Base-by-base conservation (phyloP, 1,140 invertebrate genomes). In the Cherax quadricarinatus region DNA sequence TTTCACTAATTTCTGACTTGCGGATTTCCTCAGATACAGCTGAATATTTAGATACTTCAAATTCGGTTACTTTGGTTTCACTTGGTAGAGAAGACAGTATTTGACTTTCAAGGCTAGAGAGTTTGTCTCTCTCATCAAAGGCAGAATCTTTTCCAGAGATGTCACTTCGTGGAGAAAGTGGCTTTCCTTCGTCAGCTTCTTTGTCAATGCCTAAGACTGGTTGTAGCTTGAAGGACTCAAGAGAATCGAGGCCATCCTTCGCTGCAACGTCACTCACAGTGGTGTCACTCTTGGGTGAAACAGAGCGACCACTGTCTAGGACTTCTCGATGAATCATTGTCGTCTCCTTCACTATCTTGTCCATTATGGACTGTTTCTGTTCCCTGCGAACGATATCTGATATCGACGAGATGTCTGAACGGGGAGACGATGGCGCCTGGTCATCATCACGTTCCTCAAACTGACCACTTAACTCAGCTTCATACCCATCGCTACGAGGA, bases 91-190 rank as follows among this genome's bases (percentile, higher is more conserved):
- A 92, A 70, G 86, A 48, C 62, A 88, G 21, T 24, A 66, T 78
- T 18, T 94, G 92, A 60, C 88, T 93, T 53, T 94, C 93, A 73
- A 94, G 92, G 88, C 93, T 94, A 18, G 91, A 87, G 16, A 88
- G 21, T 84, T 94, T 94, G 73, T 94, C 93, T 75, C 82, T 87
- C 49, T 94, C 93, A 86, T 94, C 93, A 89, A 93, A 94, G 14
- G 93, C 93, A 53, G 93, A 94, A 73, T 94, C 93, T 73, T 91
- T 90, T 3, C 83, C 81, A 7, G 93, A 92, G 4, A 80, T 62
- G 48, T 91, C 89, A 81, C 91, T 94, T 30, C 91, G 92, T 21
- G 86, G 88, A 87, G 92, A 90, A 51, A 80, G 62, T 66, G 82
- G 89, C n/a, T 93, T 91, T 48, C 92, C 93, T 90, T 84, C 88